Conservation (phyloP, 1,140 invertebrate genomes). For the Hylaeus volcanicus region DNA sequence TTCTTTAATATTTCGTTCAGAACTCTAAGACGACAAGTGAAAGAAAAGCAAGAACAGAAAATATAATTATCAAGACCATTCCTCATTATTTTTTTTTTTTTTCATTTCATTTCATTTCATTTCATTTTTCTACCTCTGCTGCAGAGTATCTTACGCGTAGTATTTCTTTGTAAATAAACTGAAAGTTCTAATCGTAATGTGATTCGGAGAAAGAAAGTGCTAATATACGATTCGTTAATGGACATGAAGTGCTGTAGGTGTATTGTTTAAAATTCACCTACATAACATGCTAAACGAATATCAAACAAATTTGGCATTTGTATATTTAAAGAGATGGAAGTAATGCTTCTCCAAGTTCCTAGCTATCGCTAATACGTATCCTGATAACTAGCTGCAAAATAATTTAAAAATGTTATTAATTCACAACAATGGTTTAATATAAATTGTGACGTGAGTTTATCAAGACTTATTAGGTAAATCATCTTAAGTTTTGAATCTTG, state of each 20-base stretch:
- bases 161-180: conserved; percentile 45
- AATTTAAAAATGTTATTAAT: conserved; percentile 54
- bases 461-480: conserved; percentile 40
- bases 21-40: background rate
- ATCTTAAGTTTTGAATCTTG: conserved; percentile 33
- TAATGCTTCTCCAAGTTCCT: conserved; percentile 78
- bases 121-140: conserved; percentile 48
- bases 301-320: conserved; percentile 52
- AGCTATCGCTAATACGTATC: conserved; percentile 73
- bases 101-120: conserved; percentile 40
- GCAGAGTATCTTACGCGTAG: conserved; percentile 36
- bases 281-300: conserved; percentile 46
- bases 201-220: conserved; percentile 59
- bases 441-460: conserved; percentile 46
- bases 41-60: conserved; percentile 4
- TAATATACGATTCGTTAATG: conserved; percentile 32
- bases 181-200: conserved; percentile 38
- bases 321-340: conserved; percentile 57
- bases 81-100: conserved; percentile 37
- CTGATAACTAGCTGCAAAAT: conserved; percentile 59
- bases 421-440: conserved; percentile 43
- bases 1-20: conserved; percentile 35
- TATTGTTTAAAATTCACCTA: conserved; percentile 48
- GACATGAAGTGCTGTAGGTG: conserved; percentile 32
- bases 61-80: conserved; percentile 32